Conservation (phyloP, 2,888 invertebrate species). For the Clivina fossor region DNA sequence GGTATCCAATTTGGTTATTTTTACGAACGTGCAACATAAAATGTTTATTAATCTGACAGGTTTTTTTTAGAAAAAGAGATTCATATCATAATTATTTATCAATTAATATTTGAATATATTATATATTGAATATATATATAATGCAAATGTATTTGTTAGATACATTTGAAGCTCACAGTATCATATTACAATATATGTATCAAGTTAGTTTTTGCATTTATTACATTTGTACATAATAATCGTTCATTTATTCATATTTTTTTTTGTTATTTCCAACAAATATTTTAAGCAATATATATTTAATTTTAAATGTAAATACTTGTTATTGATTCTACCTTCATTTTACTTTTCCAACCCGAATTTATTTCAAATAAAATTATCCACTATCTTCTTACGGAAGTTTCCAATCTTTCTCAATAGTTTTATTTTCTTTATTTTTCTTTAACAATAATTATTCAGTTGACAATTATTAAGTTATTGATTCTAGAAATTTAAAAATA, state of each 20-base stretch:
- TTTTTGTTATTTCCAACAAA: constrained; percentile 31
- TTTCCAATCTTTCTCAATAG: neutral
- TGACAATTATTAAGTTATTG: neutral
- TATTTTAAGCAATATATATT: constrained; percentile 31
- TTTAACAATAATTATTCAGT: no score
- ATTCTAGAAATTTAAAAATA: neutral
- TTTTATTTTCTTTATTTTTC: neutral
- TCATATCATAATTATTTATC: constrained; percentile 30
- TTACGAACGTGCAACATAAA: constrained; percentile 17
- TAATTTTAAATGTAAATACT: constrained; percentile 27
- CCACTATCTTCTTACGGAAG: neutral
- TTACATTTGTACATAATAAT: constrained; percentile 33
- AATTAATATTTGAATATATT: constrained; percentile 29
- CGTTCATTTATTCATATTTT: constrained; percentile 19
- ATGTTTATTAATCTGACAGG: constrained; percentile 32
- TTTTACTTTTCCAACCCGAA: neutral
- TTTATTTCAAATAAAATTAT: neutral
- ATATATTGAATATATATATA: no score
- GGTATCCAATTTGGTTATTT: constrained; percentile 7
- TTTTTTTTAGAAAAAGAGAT: constrained; percentile 24
- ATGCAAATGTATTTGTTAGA: constrained; percentile 25
- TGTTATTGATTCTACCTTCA: constrained; percentile 9
- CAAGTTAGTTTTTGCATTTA: constrained; percentile 34
- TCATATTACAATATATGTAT: constrained; percentile 25
- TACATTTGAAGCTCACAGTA: constrained; percentile 34